These are phyloP conservation scores for Flexamia atlantica DNA, from an alignment of 2,888 invertebrate species.

Conservation along the genomic window DNA sequence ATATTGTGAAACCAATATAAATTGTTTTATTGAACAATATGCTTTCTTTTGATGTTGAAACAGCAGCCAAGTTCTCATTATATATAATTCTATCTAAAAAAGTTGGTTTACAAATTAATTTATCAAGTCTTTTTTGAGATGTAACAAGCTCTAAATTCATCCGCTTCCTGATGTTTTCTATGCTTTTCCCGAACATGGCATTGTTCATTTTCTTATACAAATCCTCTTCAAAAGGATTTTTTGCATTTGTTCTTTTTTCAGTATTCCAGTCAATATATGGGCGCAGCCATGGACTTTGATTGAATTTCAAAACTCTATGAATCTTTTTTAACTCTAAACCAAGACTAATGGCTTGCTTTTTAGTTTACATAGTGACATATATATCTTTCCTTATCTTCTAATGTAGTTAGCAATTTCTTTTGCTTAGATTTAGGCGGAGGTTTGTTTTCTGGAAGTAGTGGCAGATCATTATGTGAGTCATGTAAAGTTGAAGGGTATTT, in stretches of 20 bases:
- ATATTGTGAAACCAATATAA: constrained; percentile 63
- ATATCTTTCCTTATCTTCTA: constrained; percentile 57
- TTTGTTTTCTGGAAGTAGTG: constrained; percentile 60
- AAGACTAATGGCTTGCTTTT: constrained; percentile 50
- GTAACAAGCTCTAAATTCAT: constrained; percentile 64
- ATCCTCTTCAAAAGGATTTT: constrained; percentile 72
- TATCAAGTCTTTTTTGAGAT: constrained; percentile 60
- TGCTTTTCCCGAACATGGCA: constrained; percentile 46
- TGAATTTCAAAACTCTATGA: constrained; percentile 71
- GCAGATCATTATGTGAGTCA: constrained; percentile 58
- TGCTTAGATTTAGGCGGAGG: constrained; percentile 46
- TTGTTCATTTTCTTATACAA: constrained; percentile 58
- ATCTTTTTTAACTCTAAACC: constrained; percentile 71
- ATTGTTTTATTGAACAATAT: constrained; percentile 65
- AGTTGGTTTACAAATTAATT: constrained; percentile 9
- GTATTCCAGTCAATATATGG: constrained; percentile 69
- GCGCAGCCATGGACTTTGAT: constrained; percentile 71
- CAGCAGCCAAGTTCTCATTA: no score
- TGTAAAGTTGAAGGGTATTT: constrained; percentile 61
- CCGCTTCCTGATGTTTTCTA: constrained; percentile 56
- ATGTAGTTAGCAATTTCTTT: constrained; percentile 53
- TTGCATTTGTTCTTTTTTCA: constrained; percentile 67
- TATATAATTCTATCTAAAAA: not conserved
- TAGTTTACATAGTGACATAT: constrained; percentile 50
- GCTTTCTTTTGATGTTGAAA: not conserved